phyloP scores from a whole-genome alignment of 1,140 invertebrate species.

The Calliphora vicina region DNA sequence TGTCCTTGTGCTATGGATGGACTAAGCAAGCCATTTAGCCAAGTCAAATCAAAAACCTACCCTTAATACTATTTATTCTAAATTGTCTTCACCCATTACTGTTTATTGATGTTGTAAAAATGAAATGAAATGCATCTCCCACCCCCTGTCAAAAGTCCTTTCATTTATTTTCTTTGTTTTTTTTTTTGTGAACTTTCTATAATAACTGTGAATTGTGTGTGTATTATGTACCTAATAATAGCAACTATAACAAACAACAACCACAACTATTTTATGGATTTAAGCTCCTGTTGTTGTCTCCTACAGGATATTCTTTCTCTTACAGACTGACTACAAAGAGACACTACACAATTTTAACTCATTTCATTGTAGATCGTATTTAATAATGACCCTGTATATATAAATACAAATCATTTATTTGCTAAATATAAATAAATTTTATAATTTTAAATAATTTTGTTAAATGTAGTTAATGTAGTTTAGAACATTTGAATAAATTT shows the following conservation, averaged over 20 bases:
- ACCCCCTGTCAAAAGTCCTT: neutral
- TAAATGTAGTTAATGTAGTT: neutral
- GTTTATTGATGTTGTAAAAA: neutral
- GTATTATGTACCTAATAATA: neutral
- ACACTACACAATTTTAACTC: neutral
- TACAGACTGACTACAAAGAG: neutral
- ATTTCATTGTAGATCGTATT: neutral
- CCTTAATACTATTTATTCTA: neutral
- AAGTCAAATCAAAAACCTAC: neutral
- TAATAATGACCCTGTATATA: neutral
- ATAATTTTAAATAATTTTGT: neutral
- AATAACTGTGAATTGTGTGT: neutral
- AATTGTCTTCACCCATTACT: neutral
- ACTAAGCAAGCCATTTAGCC: neutral
- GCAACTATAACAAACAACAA: no score
- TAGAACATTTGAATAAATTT: neutral
- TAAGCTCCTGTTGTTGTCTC: neutral
- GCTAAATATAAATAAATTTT: neutral
- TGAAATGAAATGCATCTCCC: neutral
- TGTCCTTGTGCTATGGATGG: neutral
- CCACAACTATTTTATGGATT: neutral
- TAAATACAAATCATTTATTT: neutral
- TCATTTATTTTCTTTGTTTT: neutral
- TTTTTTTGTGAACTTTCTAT: no score
- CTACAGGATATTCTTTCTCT: neutral